phyloP scores from a whole-genome alignment of 2,113 vertebrate genomes.

The Lynx canadensis region DNA sequence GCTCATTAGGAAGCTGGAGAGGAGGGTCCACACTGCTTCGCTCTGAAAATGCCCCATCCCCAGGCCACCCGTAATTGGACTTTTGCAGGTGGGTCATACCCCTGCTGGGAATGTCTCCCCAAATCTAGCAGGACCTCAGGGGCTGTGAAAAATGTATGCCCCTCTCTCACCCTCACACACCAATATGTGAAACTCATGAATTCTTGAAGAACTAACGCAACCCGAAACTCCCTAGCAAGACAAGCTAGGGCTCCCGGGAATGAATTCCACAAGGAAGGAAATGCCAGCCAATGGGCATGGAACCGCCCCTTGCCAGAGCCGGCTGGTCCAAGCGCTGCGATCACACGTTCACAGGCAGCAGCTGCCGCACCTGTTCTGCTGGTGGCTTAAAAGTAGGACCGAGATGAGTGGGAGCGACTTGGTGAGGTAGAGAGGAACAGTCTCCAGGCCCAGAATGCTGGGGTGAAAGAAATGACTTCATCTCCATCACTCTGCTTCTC shows the following conservation, averaged over 20 bases:
- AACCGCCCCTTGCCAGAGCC: background rate
- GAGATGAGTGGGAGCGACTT: background rate
- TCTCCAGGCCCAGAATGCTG: rapidly evolving
- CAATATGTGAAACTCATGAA: background rate
- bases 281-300: background rate
- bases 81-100: background rate
- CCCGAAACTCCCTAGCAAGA: background rate
- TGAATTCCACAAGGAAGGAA: background rate
- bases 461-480: rapidly evolving
- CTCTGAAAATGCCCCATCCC: background rate
- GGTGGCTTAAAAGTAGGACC: background rate
- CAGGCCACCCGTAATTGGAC: background rate
- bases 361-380: background rate
- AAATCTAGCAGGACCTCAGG: background rate
- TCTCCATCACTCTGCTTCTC: background rate
- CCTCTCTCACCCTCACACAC: background rate
- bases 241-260: background rate
- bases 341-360: background rate
- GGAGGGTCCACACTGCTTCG: background rate
- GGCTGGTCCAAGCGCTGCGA: rapidly evolving
- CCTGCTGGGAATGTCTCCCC: background rate
- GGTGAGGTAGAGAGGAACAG: background rate
- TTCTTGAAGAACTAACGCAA: background rate
- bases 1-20: background rate
- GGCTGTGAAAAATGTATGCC: background rate